phyloP scores from a whole-genome alignment of 2,888 invertebrate genomes.

The Drosophila anceps region DNA sequence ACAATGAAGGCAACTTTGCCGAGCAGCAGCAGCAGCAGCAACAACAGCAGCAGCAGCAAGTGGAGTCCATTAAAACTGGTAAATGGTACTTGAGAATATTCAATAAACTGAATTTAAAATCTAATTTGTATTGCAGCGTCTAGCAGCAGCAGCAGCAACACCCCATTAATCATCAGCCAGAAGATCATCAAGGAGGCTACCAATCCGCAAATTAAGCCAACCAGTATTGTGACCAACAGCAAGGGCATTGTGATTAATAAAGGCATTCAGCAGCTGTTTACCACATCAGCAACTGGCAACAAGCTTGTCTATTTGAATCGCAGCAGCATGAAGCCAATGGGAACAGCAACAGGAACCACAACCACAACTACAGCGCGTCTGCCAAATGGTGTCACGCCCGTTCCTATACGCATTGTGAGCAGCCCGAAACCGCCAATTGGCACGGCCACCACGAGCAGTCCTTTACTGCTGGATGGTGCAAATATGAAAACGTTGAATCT shows the following conservation, averaged over 20 bases:
- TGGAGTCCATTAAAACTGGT: slow-evolving; percentile 51
- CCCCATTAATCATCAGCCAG: slow-evolving; percentile 80
- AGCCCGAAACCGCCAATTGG: slow-evolving; percentile 40
- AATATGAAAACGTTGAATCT: slow-evolving; percentile 56
- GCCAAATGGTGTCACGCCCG: slow-evolving; percentile 63
- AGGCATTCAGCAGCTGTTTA: slow-evolving; percentile 62
- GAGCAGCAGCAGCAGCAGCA: slow-evolving; percentile 55
- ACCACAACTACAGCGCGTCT: slow-evolving; percentile 67
- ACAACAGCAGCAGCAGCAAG: slow-evolving; percentile 12
- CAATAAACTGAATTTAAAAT: background rate
- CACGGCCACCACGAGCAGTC: slow-evolving; percentile 26
- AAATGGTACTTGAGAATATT: background rate
- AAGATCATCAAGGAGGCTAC: slow-evolving; percentile 81
- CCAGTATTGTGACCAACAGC: slow-evolving; percentile 29
- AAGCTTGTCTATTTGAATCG: slow-evolving; percentile 85
- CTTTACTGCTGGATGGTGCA: slow-evolving; percentile 50
- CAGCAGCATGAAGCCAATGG: slow-evolving; percentile 83
- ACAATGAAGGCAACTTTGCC: slow-evolving; percentile 85
- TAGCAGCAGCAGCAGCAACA: slow-evolving; percentile 25
- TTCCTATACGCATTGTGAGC: slow-evolving; percentile 62
- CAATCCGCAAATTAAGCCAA: slow-evolving; percentile 27
- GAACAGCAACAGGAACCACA: slow-evolving; percentile 74
- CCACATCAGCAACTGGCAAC: slow-evolving; percentile 63
- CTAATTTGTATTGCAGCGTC: slow-evolving; percentile 22
- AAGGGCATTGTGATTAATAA: slow-evolving; percentile 81